phyloP scores from a whole-genome alignment of 2,888 invertebrate genomes.

The Hipparchia semele region DNA sequence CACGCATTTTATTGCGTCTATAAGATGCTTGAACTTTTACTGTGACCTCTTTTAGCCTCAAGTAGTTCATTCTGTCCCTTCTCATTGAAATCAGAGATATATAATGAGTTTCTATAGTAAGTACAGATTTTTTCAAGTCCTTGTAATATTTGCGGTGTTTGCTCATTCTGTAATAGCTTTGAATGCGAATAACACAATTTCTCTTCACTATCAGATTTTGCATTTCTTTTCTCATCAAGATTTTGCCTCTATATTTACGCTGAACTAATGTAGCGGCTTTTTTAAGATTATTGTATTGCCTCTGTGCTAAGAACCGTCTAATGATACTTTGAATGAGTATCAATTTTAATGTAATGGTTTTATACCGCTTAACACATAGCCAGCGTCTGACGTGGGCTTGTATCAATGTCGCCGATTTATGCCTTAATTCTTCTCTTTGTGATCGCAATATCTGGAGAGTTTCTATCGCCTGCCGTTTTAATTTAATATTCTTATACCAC shows the following conservation, averaged over 20 bases:
- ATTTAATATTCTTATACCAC: constrained; percentile 69
- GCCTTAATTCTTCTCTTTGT: constrained; percentile 52
- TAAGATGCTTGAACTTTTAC: constrained; percentile 74
- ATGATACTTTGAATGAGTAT: constrained; percentile 59
- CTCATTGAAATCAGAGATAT: constrained; percentile 63
- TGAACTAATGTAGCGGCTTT: constrained; percentile 62
- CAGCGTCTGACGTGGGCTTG: constrained; percentile 64
- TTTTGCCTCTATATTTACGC: constrained; percentile 63
- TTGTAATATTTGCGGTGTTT: constrained; percentile 51
- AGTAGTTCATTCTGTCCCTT: constrained; percentile 53
- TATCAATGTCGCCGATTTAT: constrained; percentile 56
- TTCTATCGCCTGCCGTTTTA: constrained; percentile 57
- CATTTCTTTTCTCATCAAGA: constrained; percentile 64
- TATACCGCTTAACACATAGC: constrained; percentile 59
- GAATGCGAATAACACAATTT: constrained; percentile 61
- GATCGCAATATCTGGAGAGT: constrained; percentile 50
- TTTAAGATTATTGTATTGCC: constrained; percentile 52
- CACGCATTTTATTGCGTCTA: constrained; percentile 68
- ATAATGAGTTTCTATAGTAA: constrained; percentile 53
- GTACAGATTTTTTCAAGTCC: constrained; percentile 56
- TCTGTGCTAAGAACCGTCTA: constrained; percentile 56
- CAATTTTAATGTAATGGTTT: constrained; percentile 50
- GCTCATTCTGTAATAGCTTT: constrained; percentile 69
- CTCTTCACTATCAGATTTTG: constrained; percentile 48
- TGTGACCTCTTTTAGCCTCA: constrained; percentile 56